Percentiles rank a stretch among this genome's conserved stretches.
phyloP scores from a whole-genome alignment of 2,888 invertebrate genomes.

The Agapostemon virescens region DNA sequence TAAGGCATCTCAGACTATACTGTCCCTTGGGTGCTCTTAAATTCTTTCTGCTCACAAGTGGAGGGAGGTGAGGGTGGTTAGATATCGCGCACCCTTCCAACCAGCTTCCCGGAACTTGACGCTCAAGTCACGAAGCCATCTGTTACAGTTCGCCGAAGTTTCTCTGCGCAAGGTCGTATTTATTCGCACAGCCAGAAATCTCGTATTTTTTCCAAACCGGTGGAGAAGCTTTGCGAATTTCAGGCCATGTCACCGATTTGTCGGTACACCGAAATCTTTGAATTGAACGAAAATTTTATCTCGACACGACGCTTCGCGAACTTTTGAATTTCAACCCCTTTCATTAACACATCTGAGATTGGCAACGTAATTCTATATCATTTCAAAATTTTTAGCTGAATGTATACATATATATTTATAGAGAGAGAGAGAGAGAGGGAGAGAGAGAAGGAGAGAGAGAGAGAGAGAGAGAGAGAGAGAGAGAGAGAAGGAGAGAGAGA shows the following conservation, averaged over 20 bases:
- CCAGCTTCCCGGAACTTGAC: constrained; percentile 56
- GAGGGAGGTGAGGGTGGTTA: constrained; percentile 17
- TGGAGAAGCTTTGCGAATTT: constrained; percentile 33
- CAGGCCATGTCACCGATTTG: constrained; percentile 16
- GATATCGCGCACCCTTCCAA: constrained; percentile 48
- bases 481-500: too few relatives aligned
- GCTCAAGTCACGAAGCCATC: constrained; percentile 67
- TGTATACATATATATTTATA: too few relatives aligned
- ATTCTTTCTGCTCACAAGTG: constrained; percentile 54
- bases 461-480: too few relatives aligned
- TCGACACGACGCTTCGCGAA: not conserved
- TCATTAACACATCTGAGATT: not conserved
- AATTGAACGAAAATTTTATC: not conserved
- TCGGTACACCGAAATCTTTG: not conserved
- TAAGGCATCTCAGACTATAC: constrained; percentile 14
- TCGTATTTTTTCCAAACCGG: constrained; percentile 44
- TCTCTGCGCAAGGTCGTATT: constrained; percentile 58
- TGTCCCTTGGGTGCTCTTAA: constrained; percentile 56
- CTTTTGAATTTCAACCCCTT: not conserved
- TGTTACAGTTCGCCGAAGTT: constrained; percentile 69
- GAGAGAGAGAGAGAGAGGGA: too few relatives aligned
- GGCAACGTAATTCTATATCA: not conserved
- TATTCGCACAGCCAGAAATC: constrained; percentile 60
- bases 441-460: too few relatives aligned
- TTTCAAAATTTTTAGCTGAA: not conserved